phyloP scores from a whole-genome alignment of 35 echinoderm and acorn worm genomes.

The Strongylocentrotus purpuratus region DNA sequence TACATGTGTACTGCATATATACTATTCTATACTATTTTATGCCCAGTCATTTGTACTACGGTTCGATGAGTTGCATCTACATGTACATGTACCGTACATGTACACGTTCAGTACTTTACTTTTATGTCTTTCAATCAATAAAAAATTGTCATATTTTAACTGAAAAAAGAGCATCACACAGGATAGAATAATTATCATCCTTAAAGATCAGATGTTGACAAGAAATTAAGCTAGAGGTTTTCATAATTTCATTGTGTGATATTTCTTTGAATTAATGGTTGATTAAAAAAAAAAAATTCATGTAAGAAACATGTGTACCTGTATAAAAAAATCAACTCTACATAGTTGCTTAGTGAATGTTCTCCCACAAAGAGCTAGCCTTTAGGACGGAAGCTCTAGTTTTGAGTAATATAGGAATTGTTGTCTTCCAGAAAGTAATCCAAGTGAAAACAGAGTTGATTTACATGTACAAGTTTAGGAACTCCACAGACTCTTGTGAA shows the following conservation, averaged over 20 bases:
- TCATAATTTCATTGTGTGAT: background rate
- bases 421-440: background rate
- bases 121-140: too few species aligned
- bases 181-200: too few species aligned
- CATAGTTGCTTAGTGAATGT: background rate
- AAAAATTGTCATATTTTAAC: too few species aligned
- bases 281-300: background rate
- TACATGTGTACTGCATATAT: background rate
- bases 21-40: background rate
- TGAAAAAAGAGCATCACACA: too few species aligned
- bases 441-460: background rate
- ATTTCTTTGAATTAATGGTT: background rate
- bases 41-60: background rate
- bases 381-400: background rate
- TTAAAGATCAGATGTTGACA: too few species aligned
- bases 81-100: too few species aligned
- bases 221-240: too few species aligned
- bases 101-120: too few species aligned
- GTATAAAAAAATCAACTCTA: background rate
- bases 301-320: background rate
- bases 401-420: background rate
- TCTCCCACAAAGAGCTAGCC: background rate
- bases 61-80: background rate
- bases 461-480: constrained; percentile 10
- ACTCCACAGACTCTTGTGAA: background rate